Evolutionary conservation across 2,888 invertebrate genomes (phyloP), one percentile per base, ranked within the genome.

Genomic region (Agapetus fuscipes): DNA sequence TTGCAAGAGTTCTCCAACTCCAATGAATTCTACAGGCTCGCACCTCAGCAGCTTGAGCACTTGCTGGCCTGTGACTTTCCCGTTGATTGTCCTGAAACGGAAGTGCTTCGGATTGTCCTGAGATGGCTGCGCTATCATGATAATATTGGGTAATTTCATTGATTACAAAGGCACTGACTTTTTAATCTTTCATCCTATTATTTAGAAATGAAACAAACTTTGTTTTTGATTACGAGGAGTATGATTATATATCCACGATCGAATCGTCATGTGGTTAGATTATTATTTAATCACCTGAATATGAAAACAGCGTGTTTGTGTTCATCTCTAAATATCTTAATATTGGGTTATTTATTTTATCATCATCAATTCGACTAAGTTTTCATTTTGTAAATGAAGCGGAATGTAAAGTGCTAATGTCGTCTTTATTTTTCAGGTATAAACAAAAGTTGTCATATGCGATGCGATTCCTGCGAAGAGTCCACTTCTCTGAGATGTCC

Each of bases 61-160:
- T 59, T 82, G 37, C 59, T 83, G 7, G 66, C 67, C 12, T 74
- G 73, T 53, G 79, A 81, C 54, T 78, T 74, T 54, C 80, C 81
- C 1, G 78, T 83, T 5, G 76, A 81, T 56, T 79, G 79, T 54
- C 62, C 72, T 0, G 81, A 82, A 58, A 60, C 64, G 7, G 73
- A 75, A 46, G 74, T 74, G 1, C 58, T 80, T 20, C 57, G 66
- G 32, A 71, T 75, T 43, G 71, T 77, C n/a, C 53, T 78, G 25
- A 60, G 67, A 39, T 80, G 78, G 76, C 66, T 78, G 47, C 59
- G 67, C 35, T 62, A 62, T 49, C 59, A 64, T n/a, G 62, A 59
- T 28, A 46, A 48, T 36, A 47, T 50, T 37, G 50, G 52, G 52
- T 53, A 40, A 46, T 41, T 39, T n/a, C n/a, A 28, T 37, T 16